These are phyloP conservation scores for Charaxes varanes DNA, from an alignment of 1,140 invertebrate species.

Conservation along the genomic window DNA sequence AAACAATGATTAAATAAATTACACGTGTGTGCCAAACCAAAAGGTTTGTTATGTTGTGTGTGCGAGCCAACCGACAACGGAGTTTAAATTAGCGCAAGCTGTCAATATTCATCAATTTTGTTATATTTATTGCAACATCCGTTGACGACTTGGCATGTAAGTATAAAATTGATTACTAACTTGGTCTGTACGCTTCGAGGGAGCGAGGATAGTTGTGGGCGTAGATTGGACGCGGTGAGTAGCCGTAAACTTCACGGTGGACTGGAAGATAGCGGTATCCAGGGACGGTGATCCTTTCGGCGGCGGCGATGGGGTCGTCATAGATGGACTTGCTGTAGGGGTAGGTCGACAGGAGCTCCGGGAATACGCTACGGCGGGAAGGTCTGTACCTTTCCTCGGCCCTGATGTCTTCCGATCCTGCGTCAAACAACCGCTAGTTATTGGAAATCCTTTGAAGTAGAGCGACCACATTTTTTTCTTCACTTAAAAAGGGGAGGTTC, in stretches of 20 bases:
- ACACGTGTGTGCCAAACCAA: slow-evolving; percentile 17
- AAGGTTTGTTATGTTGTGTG: slow-evolving; percentile 18
- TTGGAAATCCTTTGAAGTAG: no score
- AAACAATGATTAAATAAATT: slow-evolving; percentile 13
- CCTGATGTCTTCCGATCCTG: slow-evolving; percentile 93
- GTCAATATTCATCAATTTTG: slow-evolving; percentile 18
- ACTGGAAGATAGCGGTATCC: slow-evolving; percentile 92
- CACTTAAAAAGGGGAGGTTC: no score
- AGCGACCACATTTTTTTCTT: no score
- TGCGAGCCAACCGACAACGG: slow-evolving; percentile 19
- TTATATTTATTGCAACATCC: slow-evolving; percentile 11
- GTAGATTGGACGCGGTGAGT: slow-evolving; percentile 89
- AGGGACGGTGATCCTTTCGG: slow-evolving; percentile 87
- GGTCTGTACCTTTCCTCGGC: slow-evolving; percentile 84
- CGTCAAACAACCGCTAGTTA: no score
- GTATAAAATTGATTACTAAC: slow-evolving; percentile 78
- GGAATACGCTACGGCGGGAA: slow-evolving; percentile 81
- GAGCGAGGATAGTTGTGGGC: slow-evolving; percentile 86
- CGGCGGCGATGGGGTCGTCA: slow-evolving; percentile 85
- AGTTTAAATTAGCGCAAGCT: slow-evolving; percentile 24
- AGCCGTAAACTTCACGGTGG: slow-evolving; percentile 90
- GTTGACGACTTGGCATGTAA: slow-evolving; percentile 12
- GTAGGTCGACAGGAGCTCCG: slow-evolving; percentile 75
- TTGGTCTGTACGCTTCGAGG: slow-evolving; percentile 86
- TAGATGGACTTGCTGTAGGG: slow-evolving; percentile 88